Conservation (phyloP, 1,140 invertebrate genomes). For the Pogonomyrmex barbatus region DNA sequence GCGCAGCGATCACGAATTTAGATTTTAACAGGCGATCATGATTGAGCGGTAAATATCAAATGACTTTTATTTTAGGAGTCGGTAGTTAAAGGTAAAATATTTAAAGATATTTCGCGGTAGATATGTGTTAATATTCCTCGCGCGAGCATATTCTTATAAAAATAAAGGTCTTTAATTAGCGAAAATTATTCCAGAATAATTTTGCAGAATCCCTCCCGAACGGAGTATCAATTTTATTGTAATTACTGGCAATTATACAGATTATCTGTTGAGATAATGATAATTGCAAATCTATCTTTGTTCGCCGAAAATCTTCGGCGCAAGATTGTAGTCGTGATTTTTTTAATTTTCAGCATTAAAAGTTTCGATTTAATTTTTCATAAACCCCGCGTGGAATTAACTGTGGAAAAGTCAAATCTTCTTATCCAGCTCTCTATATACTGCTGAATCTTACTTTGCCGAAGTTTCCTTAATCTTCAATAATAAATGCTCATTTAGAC, state of each 20-base stretch:
- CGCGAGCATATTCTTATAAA: neutral
- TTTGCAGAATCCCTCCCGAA: neutral
- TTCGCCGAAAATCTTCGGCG: neutral
- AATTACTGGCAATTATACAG: neutral
- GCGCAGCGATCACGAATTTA: slow-evolving; percentile 28
- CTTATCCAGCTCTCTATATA: slow-evolving; percentile 22
- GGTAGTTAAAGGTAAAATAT: slow-evolving; percentile 54
- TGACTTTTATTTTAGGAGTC: slow-evolving; percentile 28
- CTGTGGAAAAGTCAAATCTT: neutral
- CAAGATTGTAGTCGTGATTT: neutral
- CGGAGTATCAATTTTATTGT: neutral
- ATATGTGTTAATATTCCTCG: neutral
- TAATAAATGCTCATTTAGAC: slow-evolving; percentile 30
- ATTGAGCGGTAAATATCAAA: slow-evolving; percentile 45
- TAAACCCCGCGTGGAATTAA: slow-evolving; percentile 23
- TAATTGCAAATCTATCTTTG: neutral
- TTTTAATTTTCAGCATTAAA: slow-evolving; percentile 18
- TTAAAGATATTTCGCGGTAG: slow-evolving; percentile 32
- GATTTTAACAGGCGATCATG: slow-evolving; percentile 41
- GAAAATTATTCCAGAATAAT: slow-evolving; percentile 17
- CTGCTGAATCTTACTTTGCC: slow-evolving; percentile 10
- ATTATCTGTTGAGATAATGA: neutral
- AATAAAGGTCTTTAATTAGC: neutral
- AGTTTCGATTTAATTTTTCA: slow-evolving; percentile 31
- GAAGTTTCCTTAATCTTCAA: slow-evolving; percentile 21